A percentile compares a stretch with the other conserved stretches of the same genome.
phyloP scores from a whole-genome alignment of 2,797 vertebrate genomes.

The Anisognathus igniventris region DNA sequence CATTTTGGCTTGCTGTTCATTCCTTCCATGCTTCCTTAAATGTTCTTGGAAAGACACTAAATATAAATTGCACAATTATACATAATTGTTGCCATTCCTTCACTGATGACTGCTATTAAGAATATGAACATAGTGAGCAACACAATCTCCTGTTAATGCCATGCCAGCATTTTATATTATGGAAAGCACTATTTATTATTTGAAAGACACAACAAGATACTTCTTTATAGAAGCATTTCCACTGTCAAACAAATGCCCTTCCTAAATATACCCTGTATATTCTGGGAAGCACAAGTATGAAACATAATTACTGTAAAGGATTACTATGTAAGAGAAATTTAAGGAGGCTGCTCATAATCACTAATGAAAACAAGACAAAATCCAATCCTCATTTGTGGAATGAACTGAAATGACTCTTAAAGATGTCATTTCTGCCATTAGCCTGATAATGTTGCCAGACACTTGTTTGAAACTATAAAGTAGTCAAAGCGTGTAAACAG shows the following conservation, averaged over 20 bases:
- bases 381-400: neutral
- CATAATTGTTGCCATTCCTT: slow-evolving; percentile 31
- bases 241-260: neutral
- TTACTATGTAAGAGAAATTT: neutral
- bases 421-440: neutral
- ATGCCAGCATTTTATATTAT: neutral
- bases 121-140: neutral
- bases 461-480: neutral
- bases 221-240: neutral
- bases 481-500: neutral
- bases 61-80: slow-evolving; percentile 46
- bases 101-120: slow-evolving; percentile 5
- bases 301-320: slow-evolving; percentile 13
- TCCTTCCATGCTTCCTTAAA: slow-evolving; percentile 29
- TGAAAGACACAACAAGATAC: neutral
- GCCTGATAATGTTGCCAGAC: neutral
- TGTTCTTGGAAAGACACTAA: slow-evolving; percentile 28
- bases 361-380: slow-evolving; percentile 18
- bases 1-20: neutral
- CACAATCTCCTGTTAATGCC: neutral
- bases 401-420: neutral
- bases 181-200: slow-evolving; percentile 38
- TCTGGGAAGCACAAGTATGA: slow-evolving; percentile 2
- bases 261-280: neutral
- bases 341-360: neutral